Evolutionary conservation across 2,113 vertebrate genomes (phyloP).

Genomic region (Balaenoptera acutorostrata): DNA sequence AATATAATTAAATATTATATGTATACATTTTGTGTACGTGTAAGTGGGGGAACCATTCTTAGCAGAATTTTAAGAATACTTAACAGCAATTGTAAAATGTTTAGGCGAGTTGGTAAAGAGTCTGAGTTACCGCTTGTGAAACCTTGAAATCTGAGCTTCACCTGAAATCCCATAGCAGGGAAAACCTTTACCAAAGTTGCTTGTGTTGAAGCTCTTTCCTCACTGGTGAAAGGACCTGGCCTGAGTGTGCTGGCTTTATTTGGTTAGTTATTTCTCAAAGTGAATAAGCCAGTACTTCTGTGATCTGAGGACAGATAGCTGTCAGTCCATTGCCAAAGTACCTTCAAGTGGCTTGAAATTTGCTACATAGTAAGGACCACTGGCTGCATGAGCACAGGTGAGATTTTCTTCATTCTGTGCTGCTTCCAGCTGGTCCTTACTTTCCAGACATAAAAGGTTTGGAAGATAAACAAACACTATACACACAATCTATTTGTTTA

Average conservation of each 20-base stretch:
- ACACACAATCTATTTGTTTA: rapidly evolving
- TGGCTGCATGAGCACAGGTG: background rate
- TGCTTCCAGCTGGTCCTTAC: background rate
- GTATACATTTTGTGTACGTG: background rate
- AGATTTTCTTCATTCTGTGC: background rate
- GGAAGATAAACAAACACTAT: background rate
- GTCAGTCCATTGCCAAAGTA: background rate
- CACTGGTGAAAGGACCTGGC: background rate
- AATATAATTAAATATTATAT: background rate
- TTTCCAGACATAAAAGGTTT: background rate
- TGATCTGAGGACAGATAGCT: background rate
- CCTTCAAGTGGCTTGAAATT: background rate
- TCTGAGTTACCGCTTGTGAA: background rate
- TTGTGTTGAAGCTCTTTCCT: background rate
- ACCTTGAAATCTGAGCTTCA: background rate
- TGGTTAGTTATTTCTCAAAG: background rate
- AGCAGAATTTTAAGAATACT: background rate
- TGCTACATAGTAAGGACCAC: background rate
- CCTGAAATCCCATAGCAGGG: background rate
- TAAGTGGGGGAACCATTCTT: background rate
- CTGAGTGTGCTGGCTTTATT: background rate
- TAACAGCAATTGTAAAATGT: background rate
- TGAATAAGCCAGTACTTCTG: background rate
- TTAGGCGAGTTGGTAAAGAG: background rate
- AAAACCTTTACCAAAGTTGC: background rate